These are phyloP conservation scores for Zosterops pallidus DNA, from an alignment of 2,113 vertebrate species.

Conservation along the genomic window DNA sequence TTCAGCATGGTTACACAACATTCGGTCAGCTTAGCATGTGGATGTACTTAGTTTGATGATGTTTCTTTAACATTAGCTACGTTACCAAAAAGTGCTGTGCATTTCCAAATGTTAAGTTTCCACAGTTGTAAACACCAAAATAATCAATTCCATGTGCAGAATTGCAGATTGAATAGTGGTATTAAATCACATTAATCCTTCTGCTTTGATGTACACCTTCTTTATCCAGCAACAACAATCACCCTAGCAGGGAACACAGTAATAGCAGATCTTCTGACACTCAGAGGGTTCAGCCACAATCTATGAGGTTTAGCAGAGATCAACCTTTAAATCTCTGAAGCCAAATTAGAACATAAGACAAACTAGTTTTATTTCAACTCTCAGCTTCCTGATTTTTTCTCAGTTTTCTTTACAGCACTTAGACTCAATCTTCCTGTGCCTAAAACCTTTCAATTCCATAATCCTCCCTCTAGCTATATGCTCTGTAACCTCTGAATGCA, in stretches of 20 bases:
- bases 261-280: not conserved
- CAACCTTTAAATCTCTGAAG: conserved; percentile 5
- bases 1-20: not conserved
- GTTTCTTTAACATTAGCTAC: not conserved
- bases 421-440: not conserved
- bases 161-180: not conserved
- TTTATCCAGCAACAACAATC: not conserved
- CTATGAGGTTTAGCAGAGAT: conserved; percentile 16
- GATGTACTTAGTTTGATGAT: not conserved
- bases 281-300: not conserved
- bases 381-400: not conserved
- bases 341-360: not conserved
- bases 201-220: not conserved
- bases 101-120: not conserved
- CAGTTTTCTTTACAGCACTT: conserved; percentile 14
- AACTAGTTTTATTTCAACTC: not conserved
- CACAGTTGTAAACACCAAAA: not conserved
- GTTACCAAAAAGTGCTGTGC: not conserved
- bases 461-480: conserved; percentile 3
- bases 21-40: not conserved
- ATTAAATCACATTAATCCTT: not conserved
- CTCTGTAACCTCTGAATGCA: conserved; percentile 37
- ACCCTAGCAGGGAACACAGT: not conserved
- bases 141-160: not conserved
- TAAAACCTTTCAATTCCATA: conserved; percentile 41